These are phyloP conservation scores for Tragelaphus imberbis DNA, from an alignment of 2,113 vertebrate species.

Conservation along the genomic window DNA sequence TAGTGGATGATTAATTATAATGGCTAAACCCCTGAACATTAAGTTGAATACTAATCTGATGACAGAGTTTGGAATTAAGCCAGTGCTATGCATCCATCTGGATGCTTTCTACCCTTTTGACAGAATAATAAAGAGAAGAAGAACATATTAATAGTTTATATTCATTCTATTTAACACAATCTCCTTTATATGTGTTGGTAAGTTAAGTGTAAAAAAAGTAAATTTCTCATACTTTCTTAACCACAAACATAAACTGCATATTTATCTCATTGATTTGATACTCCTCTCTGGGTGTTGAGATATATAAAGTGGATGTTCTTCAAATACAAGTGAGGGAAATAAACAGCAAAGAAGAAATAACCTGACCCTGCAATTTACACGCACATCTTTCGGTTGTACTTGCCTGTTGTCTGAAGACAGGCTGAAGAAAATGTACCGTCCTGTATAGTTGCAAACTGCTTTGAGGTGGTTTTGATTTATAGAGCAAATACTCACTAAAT, in stretches of 20 bases:
- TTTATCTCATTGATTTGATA: neutral
- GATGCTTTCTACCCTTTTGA: constrained; percentile 55
- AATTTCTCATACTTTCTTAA: neutral
- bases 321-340: neutral
- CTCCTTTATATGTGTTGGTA: neutral
- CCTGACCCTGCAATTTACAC: neutral
- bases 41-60: constrained; percentile 75
- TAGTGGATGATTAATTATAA: constrained; percentile 76
- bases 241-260: neutral
- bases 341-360: neutral
- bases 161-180: neutral
- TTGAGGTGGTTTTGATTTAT: constrained; percentile 51
- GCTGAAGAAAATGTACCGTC: neutral
- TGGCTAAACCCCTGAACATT: constrained; percentile 64
- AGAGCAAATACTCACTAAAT: constrained; percentile 30
- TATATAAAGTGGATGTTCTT: neutral
- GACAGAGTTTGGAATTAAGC: constrained; percentile 61
- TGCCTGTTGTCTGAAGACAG: neutral
- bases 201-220: constrained; percentile 12
- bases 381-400: neutral
- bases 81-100: constrained; percentile 22
- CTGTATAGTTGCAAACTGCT: neutral
- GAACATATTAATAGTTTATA: neutral
- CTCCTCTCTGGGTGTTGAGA: neutral
- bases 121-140: constrained; percentile 27